A percentile compares a stretch with the other conserved stretches of the same genome.
These are phyloP conservation scores for Ormyrus nitidulus DNA, from an alignment of 2,888 invertebrate genomes.

Conservation along the genomic window DNA sequence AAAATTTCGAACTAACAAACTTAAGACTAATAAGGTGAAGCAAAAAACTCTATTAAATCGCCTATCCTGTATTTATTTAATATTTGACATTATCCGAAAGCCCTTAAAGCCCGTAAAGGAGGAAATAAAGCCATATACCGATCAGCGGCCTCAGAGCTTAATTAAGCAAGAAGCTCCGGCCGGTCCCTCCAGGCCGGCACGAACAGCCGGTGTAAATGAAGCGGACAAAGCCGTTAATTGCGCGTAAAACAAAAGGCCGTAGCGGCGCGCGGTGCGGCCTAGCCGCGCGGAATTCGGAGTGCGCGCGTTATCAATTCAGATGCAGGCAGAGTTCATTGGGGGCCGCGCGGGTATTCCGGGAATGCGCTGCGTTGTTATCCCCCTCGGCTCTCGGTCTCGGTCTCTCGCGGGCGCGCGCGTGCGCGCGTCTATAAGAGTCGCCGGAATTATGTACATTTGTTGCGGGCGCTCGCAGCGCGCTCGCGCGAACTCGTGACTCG, in stretches of 20 bases:
- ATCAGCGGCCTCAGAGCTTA: too few species aligned
- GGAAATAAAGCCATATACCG: too few species aligned
- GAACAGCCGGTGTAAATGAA: neutral
- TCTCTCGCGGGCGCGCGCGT: too few species aligned
- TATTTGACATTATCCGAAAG: too few species aligned
- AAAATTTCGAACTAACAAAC: too few species aligned
- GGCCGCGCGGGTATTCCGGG: slow-evolving; percentile 21
- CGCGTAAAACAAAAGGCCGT: slow-evolving; percentile 23
- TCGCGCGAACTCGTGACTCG: neutral
- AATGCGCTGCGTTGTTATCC: slow-evolving; percentile 40
- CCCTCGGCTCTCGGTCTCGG: neutral
- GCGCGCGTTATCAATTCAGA: slow-evolving; percentile 39
- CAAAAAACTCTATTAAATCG: too few species aligned
- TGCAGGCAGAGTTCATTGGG: slow-evolving; percentile 38
- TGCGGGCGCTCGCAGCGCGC: neutral
- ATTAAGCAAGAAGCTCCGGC: too few species aligned
- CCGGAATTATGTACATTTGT: slow-evolving; percentile 38
- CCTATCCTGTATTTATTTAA: too few species aligned
- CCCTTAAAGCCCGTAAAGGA: too few species aligned
- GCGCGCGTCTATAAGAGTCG: slow-evolving; percentile 14
- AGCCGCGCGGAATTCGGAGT: slow-evolving; percentile 24
- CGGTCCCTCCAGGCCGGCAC: neutral
- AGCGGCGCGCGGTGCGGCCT: neutral
- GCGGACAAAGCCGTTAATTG: neutral
- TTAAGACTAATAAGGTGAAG: too few species aligned